phyloP scores from a whole-genome alignment of 2,797 vertebrate genomes.

The Bovichtus diacanthus region DNA sequence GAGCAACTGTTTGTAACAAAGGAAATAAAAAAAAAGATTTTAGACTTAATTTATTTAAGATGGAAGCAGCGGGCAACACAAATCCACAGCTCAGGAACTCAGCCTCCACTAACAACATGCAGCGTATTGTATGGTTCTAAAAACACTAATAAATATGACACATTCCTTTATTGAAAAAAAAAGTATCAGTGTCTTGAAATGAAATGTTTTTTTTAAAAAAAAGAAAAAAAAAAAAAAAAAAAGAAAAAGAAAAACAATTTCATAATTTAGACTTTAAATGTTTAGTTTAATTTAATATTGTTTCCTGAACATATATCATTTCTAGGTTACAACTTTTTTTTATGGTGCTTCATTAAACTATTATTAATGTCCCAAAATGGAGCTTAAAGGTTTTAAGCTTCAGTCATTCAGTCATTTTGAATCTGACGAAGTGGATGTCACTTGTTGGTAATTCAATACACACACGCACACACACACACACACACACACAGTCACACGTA shows the following conservation, averaged over 20 bases:
- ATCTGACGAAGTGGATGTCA: background rate
- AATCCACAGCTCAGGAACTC: background rate
- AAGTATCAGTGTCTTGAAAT: too few relatives aligned
- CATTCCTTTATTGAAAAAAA: too few relatives aligned
- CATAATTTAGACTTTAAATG: background rate
- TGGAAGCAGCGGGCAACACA: background rate
- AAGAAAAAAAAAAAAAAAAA: too few relatives aligned
- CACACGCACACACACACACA: constrained; percentile 4
- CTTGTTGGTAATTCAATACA: background rate
- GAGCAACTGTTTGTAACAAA: background rate
- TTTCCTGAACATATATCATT: too few relatives aligned
- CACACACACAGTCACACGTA: background rate
- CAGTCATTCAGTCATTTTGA: too few relatives aligned
- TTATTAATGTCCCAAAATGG: background rate
- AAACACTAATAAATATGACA: too few relatives aligned
- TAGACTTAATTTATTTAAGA: background rate
- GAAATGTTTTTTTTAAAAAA: too few relatives aligned
- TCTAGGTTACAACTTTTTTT: too few relatives aligned
- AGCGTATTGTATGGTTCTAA: too few relatives aligned
- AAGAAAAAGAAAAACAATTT: too few relatives aligned
- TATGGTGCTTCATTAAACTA: background rate
- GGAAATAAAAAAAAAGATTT: background rate
- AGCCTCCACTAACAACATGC: too few relatives aligned
- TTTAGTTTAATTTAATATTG: background rate
- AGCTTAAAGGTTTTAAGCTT: background rate